These are phyloP conservation scores for Melieria crassipennis DNA, from an alignment of 2,888 invertebrate species.

Conservation along the genomic window DNA sequence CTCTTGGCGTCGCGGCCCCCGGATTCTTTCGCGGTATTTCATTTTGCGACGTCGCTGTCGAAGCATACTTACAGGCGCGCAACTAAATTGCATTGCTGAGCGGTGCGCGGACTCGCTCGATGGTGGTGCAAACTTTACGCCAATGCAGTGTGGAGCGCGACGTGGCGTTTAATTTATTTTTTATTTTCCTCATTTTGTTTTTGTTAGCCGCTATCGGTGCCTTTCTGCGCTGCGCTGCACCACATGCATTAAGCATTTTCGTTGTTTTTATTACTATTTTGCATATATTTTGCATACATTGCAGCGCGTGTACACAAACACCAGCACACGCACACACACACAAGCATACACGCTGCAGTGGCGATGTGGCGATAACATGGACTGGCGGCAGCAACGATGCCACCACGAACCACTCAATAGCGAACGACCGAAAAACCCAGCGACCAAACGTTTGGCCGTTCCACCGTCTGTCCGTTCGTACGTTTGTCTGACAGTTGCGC, in stretches of 20 bases:
- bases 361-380: constrained; percentile 1
- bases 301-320: too few relatives aligned
- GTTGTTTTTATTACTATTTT: constrained; percentile 46
- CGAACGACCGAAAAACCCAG: constrained; percentile 13
- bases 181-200: not conserved
- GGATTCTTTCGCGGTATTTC: too few relatives aligned
- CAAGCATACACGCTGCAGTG: not conserved
- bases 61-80: constrained; percentile 7
- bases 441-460: constrained; percentile 3
- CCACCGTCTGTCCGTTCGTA: not conserved
- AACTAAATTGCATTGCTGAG: constrained; percentile 9
- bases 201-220: not conserved
- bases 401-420: constrained; percentile 8
- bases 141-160: constrained; percentile 8
- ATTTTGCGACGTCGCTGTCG: not conserved
- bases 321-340: constrained; percentile 33
- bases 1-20: too few relatives aligned
- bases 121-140: not conserved
- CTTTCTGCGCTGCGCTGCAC: constrained; percentile 1
- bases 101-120: too few relatives aligned
- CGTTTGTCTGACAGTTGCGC: not conserved
- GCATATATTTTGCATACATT: constrained; percentile 41
- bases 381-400: not conserved
- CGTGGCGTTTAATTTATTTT: constrained; percentile 11
- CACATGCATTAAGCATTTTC: constrained; percentile 43